phyloP scores from a whole-genome alignment of 2,113 vertebrate species.

The Notechis scutatus region DNA sequence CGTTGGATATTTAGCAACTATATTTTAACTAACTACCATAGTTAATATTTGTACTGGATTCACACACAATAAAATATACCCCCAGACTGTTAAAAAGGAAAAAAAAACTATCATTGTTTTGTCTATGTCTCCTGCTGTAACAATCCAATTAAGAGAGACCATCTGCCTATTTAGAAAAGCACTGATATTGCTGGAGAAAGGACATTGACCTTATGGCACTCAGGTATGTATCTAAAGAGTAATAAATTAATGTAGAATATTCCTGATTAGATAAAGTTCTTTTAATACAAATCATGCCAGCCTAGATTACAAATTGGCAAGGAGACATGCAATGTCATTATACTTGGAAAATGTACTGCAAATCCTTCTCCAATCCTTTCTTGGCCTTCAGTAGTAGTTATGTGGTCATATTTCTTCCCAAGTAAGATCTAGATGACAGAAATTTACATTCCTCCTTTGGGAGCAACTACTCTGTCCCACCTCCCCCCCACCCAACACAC shows the following conservation, averaged over 20 bases:
- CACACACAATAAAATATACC: background rate
- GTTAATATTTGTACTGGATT: conserved; percentile 23
- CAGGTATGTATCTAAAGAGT: conserved; percentile 19
- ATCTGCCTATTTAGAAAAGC: conserved; percentile 10
- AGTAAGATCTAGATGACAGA: background rate
- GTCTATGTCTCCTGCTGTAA: background rate
- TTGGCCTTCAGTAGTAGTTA: background rate
- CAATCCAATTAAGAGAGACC: background rate
- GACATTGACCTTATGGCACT: rapidly evolving
- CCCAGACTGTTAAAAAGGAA: background rate
- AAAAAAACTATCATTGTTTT: background rate
- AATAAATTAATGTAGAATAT: conserved; percentile 44
- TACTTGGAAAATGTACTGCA: background rate
- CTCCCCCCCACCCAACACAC: no score
- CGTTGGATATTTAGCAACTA: conserved; percentile 8
- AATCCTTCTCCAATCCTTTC: background rate
- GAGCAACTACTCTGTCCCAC: background rate
- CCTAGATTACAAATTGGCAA: background rate
- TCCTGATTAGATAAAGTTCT: background rate
- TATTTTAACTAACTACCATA: background rate
- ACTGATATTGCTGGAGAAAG: background rate
- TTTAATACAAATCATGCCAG: background rate
- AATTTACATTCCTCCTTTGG: background rate
- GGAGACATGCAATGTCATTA: background rate
- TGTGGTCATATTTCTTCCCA: no score